Evolutionary conservation across 2,113 vertebrate species (phyloP).

Genomic region (Tiliqua scincoides): DNA sequence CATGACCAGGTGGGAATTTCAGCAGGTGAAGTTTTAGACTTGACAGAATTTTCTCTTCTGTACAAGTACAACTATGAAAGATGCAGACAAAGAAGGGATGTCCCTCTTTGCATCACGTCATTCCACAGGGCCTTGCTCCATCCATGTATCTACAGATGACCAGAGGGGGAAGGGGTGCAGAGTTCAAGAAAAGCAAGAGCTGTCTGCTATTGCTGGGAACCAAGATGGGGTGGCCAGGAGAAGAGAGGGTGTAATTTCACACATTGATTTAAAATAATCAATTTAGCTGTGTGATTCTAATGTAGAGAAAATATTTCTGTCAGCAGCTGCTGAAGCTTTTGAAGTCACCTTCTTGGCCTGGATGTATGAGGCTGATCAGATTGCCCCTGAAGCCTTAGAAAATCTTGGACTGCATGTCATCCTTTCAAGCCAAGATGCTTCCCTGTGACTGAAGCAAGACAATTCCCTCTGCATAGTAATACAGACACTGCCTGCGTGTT

Average conservation of each 20-base stretch:
- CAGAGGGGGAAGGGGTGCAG: no score
- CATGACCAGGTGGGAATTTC: no score
- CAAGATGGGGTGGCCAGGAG: no score
- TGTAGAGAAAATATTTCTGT: not conserved
- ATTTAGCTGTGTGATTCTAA: not conserved
- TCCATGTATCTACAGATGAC: no score
- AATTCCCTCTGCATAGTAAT: not conserved
- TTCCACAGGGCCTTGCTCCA: not conserved
- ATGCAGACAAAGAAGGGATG: no score
- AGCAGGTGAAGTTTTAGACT: no score
- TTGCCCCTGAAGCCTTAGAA: not conserved
- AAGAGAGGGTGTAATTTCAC: not conserved
- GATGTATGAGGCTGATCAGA: not conserved
- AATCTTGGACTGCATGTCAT: no score
- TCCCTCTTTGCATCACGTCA: not conserved
- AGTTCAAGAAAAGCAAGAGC: no score
- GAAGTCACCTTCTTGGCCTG: not conserved
- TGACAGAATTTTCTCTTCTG: no score
- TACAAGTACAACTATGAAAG: no score
- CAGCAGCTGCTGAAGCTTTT: not conserved
- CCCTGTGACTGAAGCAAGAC: not conserved
- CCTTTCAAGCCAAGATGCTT: not conserved
- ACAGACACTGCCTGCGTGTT: not conserved
- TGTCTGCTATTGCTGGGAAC: no score
- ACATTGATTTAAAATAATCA: not conserved